Evolutionary conservation across 2,888 invertebrate genomes (phyloP), one percentile per base, ranked within the genome.

Genomic region (Synanthedon vespiformis): DNA sequence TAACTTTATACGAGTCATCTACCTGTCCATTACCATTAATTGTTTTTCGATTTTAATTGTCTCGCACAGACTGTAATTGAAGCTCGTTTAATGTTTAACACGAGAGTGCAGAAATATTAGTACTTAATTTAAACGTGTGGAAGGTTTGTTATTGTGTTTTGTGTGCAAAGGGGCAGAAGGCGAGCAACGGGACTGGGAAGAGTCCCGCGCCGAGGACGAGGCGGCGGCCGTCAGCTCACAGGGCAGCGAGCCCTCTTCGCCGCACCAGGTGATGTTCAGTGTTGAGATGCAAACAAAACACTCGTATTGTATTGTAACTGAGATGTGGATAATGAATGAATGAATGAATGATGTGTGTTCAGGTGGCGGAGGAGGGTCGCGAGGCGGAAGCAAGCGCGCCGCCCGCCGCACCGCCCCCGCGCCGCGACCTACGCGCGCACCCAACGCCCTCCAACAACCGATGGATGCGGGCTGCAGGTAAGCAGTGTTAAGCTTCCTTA

Each of bases 381-480:
- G 94, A 94, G 79, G 94, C 94, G 2, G 94, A 94, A 75, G 94
- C 94, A 2, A 91, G 90, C 57, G 82, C 80, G 56, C 73, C 79
- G 54, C 52, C 70, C 58, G 75, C 61, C 50, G 52, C 74, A 70
- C 49, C 61, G 50, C 68, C 55, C 68, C 80, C 54, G 54, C 63
- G 56, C 53, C 65, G 56, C 63, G 62, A 63, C 63, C 72, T 59
- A 68, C 85, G 60, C 77, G 81, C 65, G 48, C 71, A 77, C 41
- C 73, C 81, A 72, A 80, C 86, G 54, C 83, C 83, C 56, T 85
- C 85, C 61, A 82, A 78, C 62, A 78, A 77, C 61, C 78, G 85
- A 41, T 85, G 84, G 83, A 82, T 83, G 82, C 77, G 85, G 69
- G 89, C 75, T 61, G 80, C 85, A 68, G 85, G 79, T 80, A 72